phyloP scores from a whole-genome alignment of 2,888 invertebrate genomes.

The Patella caerulea region DNA sequence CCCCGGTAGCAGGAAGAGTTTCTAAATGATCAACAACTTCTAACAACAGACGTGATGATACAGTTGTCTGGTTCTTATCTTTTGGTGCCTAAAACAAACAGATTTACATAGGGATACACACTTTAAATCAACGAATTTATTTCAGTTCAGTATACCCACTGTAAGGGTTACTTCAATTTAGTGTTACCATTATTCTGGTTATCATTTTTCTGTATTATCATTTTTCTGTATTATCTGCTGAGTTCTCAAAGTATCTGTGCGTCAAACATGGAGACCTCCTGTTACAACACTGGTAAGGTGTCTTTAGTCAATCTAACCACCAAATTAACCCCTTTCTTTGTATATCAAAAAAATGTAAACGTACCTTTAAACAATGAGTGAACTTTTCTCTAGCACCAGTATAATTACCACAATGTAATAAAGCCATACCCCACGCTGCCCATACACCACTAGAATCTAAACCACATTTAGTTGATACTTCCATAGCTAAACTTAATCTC shows the following conservation, averaged over 20 bases:
- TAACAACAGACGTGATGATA: constrained; percentile 48
- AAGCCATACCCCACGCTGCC: constrained; percentile 89
- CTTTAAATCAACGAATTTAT: too few relatives aligned
- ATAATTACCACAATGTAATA: constrained; percentile 76
- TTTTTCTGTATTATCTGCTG: too few relatives aligned
- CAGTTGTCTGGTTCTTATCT: constrained; percentile 58
- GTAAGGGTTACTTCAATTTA: too few relatives aligned
- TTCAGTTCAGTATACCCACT: too few relatives aligned
- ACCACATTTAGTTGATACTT: constrained; percentile 89
- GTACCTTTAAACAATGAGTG: constrained; percentile 74
- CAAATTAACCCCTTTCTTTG: too few relatives aligned
- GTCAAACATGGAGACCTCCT: too few relatives aligned
- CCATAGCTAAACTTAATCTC: constrained; percentile 83
- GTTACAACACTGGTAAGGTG: too few relatives aligned
- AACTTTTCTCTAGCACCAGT: constrained; percentile 85
- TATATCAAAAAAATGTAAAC: neutral
- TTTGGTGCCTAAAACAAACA: constrained; percentile 49
- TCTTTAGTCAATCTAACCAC: too few relatives aligned
- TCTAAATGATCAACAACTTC: constrained; percentile 64
- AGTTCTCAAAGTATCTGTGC: too few relatives aligned
- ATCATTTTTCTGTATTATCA: too few relatives aligned
- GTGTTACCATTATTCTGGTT: too few relatives aligned
- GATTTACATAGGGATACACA: too few relatives aligned
- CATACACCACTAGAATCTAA: constrained; percentile 82
- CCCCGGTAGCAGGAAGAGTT: constrained; percentile 56